phyloP scores from a whole-genome alignment of 1,140 invertebrate genomes.

The Phortica variegata region DNA sequence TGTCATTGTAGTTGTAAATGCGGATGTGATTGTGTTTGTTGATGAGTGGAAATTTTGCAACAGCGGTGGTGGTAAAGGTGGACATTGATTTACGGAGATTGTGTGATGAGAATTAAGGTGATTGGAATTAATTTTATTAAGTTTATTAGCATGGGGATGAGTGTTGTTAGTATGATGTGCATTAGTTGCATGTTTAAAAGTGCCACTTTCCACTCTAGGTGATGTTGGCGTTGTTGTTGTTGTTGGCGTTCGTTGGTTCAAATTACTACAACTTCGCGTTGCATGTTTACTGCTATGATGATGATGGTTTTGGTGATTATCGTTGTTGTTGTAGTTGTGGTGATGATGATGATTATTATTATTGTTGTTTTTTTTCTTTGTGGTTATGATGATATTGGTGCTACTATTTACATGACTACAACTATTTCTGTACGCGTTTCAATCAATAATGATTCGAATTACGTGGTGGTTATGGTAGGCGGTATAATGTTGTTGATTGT shows the following conservation, averaged over 20 bases:
- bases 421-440: conserved; percentile 9
- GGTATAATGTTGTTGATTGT: too few relatives aligned
- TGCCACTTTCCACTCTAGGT: conserved; percentile 1
- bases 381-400: conserved; percentile 38
- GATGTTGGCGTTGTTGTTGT: conserved; percentile 35
- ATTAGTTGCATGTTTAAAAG: conserved; percentile 12
- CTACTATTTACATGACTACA: conserved; percentile 55
- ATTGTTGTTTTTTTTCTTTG: conserved; percentile 22
- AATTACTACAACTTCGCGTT: too few relatives aligned
- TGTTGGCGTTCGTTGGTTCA: neutral
- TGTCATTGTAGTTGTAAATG: conserved; percentile 18
- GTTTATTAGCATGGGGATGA: neutral
- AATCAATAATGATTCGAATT: conserved; percentile 15
- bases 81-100: conserved; percentile 22
- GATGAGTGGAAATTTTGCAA: conserved; percentile 19
- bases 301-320: conserved; percentile 21
- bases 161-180: conserved; percentile 1
- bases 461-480: conserved; percentile 19
- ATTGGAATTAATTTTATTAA: conserved; percentile 4
- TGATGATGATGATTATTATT: conserved; percentile 32
- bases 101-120: conserved; percentile 19
- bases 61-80: conserved; percentile 4
- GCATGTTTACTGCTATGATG: conserved; percentile 31
- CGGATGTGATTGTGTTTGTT: conserved; percentile 12
- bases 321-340: conserved; percentile 17